phyloP scores from a whole-genome alignment of 2,888 invertebrate genomes.

The Eristalis arbustorum region DNA sequence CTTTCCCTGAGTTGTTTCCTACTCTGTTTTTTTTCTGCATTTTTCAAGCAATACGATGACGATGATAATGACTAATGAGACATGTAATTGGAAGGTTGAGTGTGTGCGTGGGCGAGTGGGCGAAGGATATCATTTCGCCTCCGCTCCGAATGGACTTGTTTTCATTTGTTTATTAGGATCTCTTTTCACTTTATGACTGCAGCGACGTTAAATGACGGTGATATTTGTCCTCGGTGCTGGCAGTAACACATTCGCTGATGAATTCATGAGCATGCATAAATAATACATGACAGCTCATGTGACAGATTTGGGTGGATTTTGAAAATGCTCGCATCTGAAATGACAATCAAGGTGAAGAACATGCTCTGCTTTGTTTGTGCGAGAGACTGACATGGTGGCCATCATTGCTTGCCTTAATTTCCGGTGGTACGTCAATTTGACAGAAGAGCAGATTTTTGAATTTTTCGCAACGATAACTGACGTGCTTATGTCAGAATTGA shows the following conservation, averaged over 20 bases:
- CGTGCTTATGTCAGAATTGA: no score
- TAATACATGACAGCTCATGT: conserved; percentile 11
- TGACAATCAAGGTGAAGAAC: not conserved
- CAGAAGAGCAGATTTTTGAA: no score
- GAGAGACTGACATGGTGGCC: not conserved
- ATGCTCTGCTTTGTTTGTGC: not conserved
- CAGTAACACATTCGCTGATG: not conserved
- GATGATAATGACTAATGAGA: conserved; percentile 60
- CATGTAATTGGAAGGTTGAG: conserved; percentile 45
- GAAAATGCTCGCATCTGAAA: not conserved
- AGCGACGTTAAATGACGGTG: conserved; percentile 24
- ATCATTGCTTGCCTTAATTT: no score
- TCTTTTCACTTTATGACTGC: conserved; percentile 21
- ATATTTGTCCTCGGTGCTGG: conserved; percentile 32
- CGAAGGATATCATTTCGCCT: conserved; percentile 12
- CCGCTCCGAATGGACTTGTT: not conserved
- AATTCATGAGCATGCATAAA: conserved; percentile 20
- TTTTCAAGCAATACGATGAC: conserved; percentile 27
- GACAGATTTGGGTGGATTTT: conserved; percentile 5
- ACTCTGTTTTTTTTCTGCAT: not conserved
- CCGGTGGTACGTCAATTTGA: no score
- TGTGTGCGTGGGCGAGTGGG: not conserved
- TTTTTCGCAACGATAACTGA: no score
- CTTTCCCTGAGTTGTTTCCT: not conserved
- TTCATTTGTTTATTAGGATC: conserved; percentile 31